These are phyloP conservation scores for Philonicus albiceps DNA, from an alignment of 2,888 invertebrate genomes.

Conservation along the genomic window DNA sequence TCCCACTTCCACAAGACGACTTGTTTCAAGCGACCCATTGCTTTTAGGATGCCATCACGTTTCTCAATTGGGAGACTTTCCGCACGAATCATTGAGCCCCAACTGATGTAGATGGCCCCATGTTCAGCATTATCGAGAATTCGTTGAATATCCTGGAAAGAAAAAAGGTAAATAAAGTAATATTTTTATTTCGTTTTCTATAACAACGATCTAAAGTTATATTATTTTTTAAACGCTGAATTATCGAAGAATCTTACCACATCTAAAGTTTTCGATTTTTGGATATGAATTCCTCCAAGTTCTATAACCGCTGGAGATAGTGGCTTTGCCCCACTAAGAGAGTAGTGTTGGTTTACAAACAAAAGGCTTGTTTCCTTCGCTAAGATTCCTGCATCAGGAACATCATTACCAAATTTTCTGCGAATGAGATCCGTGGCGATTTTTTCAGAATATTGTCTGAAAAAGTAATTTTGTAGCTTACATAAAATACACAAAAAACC, in stretches of 20 bases:
- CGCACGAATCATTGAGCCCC: constrained; percentile 75
- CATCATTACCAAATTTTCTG: constrained; percentile 60
- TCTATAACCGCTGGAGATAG: constrained; percentile 65
- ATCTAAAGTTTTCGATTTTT: constrained; percentile 58
- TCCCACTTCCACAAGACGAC: constrained; percentile 78
- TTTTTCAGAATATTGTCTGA: constrained; percentile 48
- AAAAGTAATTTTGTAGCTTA: not conserved
- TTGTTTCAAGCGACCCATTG: constrained; percentile 67
- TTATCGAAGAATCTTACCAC: constrained; percentile 49
- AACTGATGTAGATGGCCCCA: constrained; percentile 74
- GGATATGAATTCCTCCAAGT: constrained; percentile 67
- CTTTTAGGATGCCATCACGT: constrained; percentile 67
- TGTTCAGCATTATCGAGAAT: constrained; percentile 70
- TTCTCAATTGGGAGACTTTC: constrained; percentile 68
- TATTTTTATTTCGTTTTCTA: not conserved
- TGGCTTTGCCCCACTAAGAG: constrained; percentile 65
- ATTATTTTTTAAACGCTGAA: not conserved
- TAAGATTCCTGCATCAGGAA: constrained; percentile 64
- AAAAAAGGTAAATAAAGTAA: not conserved
- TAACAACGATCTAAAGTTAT: not conserved
- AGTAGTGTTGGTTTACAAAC: constrained; percentile 67
- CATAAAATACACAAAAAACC: not conserved
- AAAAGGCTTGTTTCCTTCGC: constrained; percentile 61
- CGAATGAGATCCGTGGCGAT: constrained; percentile 58
- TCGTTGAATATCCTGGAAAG: constrained; percentile 65